These are phyloP conservation scores for Corythaixoides concolor DNA, from an alignment of 2,113 vertebrate genomes.

Conservation along the genomic window DNA sequence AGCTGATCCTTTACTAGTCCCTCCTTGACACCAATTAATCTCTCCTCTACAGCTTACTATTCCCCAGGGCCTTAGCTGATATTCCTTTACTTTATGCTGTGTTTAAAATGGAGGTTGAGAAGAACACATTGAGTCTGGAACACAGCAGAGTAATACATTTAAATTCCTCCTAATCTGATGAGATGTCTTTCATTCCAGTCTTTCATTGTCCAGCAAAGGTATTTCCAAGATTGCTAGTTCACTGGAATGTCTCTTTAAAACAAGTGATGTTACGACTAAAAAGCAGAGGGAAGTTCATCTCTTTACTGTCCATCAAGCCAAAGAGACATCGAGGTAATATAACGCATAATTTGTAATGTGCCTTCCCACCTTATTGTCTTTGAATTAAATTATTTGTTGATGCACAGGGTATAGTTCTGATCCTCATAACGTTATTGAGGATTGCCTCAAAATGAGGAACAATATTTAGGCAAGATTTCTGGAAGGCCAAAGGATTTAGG, in stretches of 20 bases:
- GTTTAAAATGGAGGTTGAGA: slow-evolving; percentile 5
- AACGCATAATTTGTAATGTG: neutral
- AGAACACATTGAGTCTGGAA: neutral
- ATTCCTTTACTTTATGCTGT: neutral
- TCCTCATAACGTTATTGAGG: neutral
- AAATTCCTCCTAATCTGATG: neutral
- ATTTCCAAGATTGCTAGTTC: neutral
- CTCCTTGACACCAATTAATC: slow-evolving; percentile 84
- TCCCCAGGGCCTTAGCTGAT: slow-evolving; percentile 2
- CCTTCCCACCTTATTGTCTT: neutral
- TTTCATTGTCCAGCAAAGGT: neutral
- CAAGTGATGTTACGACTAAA: neutral
- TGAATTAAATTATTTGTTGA: neutral
- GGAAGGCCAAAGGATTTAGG: neutral
- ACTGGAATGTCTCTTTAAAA: neutral
- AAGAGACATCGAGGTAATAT: neutral
- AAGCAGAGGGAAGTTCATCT: neutral
- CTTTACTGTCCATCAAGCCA: neutral
- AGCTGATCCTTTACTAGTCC: slow-evolving; percentile 75
- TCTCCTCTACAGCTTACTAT: slow-evolving; percentile 46
- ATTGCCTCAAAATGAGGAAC: neutral
- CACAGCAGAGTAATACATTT: neutral
- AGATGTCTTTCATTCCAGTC: neutral
- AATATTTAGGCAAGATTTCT: neutral
- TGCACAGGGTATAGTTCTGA: neutral